Evolutionary conservation across 1,140 invertebrate species (phyloP).

Genomic region (Tetramorium parvispinum): DNA sequence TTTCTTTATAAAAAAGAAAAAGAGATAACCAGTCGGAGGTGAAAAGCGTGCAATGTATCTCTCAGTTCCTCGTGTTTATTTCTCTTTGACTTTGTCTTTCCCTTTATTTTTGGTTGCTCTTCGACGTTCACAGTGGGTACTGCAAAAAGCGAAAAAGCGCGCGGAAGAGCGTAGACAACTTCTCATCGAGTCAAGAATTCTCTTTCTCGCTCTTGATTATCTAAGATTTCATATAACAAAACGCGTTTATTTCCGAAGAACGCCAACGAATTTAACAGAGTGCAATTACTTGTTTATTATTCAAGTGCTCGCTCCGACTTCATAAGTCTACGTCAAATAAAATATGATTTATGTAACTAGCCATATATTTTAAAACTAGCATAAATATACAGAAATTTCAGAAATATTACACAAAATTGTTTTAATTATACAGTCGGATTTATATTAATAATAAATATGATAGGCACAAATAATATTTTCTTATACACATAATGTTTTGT

Average conservation of each 20-base stretch:
- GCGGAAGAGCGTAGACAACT: not conserved
- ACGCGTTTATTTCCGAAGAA: conserved; percentile 9
- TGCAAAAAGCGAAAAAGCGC: conserved; percentile 25
- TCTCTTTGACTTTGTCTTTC: conserved; percentile 49
- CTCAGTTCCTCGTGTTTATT: conserved; percentile 35
- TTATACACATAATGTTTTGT: not conserved
- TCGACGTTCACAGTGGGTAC: conserved; percentile 19
- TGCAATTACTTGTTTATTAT: conserved; percentile 3
- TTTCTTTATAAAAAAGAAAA: not conserved
- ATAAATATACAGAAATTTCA: not conserved
- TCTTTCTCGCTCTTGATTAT: conserved; percentile 57
- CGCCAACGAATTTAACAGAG: not conserved
- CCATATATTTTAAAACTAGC: not conserved
- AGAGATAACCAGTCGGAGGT: conserved; percentile 6
- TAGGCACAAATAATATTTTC: not conserved
- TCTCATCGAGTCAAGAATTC: conserved; percentile 58
- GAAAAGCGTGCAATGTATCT: conserved; percentile 33
- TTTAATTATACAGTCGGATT: not conserved
- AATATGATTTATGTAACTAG: not conserved
- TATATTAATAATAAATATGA: not conserved
- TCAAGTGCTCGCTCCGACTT: not conserved
- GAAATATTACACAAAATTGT: not conserved
- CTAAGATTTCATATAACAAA: conserved; percentile 7
- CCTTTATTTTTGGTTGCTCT: conserved; percentile 47
- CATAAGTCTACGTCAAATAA: not conserved